A percentile compares a stretch with the other conserved stretches of the same genome.
Conservation (phyloP, 1,140 invertebrate genomes). For the Megalopta genalis region DNA sequence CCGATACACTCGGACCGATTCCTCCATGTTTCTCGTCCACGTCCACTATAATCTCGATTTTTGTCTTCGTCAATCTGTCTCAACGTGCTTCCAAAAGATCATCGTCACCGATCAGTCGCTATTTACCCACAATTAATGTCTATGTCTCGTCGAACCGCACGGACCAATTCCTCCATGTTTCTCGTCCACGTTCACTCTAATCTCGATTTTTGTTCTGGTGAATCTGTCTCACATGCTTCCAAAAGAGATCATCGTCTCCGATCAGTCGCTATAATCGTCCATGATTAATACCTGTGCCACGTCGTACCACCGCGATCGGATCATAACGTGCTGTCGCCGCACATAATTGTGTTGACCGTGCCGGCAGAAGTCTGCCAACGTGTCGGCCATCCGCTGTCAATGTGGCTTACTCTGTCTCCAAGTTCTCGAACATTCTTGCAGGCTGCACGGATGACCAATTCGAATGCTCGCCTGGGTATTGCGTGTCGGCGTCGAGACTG, state of each 20-base stretch:
- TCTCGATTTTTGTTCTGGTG: not conserved
- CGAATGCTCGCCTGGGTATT: conserved; percentile 83
- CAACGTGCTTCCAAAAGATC: not conserved
- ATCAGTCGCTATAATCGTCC: not conserved
- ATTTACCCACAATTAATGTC: not conserved
- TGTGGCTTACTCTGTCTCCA: too few relatives aligned
- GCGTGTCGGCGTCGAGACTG: conserved; percentile 82
- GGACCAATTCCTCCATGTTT: not conserved
- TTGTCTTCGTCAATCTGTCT: not conserved
- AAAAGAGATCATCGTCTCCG: not conserved
- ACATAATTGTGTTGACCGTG: not conserved
- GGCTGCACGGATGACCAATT: conserved; percentile 78
- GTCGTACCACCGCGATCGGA: not conserved
- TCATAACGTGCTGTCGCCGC: not conserved
- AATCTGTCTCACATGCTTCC: not conserved
- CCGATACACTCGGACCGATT: not conserved
- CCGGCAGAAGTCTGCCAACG: not conserved
- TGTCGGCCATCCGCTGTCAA: too few relatives aligned
- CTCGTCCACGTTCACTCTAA: not conserved
- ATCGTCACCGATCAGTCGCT: not conserved
- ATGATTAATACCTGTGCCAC: not conserved
- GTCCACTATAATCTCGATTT: not conserved
- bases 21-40: too few relatives aligned
- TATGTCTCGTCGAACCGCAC: too few relatives aligned
- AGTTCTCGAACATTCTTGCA: conserved; percentile 69